Evolutionary conservation across 2,888 invertebrate species (phyloP).

Genomic region (Zygothrica quintamaculata): DNA sequence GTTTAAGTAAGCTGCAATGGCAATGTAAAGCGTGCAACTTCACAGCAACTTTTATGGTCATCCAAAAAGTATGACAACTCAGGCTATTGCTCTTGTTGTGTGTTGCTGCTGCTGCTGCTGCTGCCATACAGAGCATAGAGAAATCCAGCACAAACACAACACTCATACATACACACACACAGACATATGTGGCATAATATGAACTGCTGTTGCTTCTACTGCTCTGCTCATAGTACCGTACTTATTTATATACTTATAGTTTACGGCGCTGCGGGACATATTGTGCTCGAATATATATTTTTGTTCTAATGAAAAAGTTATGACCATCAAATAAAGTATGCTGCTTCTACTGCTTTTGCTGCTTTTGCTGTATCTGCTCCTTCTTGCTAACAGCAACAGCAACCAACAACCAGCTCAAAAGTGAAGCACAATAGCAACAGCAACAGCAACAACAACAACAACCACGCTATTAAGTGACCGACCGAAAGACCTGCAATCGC

Average conservation of each 20-base stretch:
- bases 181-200: conserved; percentile 57
- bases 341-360: too few species aligned
- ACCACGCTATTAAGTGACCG: conserved; percentile 73
- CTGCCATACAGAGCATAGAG: conserved; percentile 41
- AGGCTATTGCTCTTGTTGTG: conserved; percentile 68
- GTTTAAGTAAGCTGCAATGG: conserved; percentile 61
- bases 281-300: conserved; percentile 77
- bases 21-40: conserved; percentile 72
- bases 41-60: conserved; percentile 79
- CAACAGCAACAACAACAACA: conserved; percentile 43
- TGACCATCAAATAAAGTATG: conserved; percentile 79
- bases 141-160: conserved; percentile 5
- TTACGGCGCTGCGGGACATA: conserved; percentile 80
- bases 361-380: too few species aligned
- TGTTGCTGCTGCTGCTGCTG: conserved; percentile 1
- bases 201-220: conserved; percentile 56
- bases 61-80: conserved; percentile 80
- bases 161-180: conserved; percentile 15
- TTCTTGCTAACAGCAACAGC: conserved; percentile 22
- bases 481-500: conserved; percentile 75
- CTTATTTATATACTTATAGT: conserved; percentile 79
- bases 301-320: conserved; percentile 80
- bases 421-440: conserved; percentile 54
- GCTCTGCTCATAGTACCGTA: conserved; percentile 51
- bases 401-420: conserved; percentile 60